phyloP scores from a whole-genome alignment of 2,797 vertebrate genomes.

The Paramormyrops hopkinsi region DNA sequence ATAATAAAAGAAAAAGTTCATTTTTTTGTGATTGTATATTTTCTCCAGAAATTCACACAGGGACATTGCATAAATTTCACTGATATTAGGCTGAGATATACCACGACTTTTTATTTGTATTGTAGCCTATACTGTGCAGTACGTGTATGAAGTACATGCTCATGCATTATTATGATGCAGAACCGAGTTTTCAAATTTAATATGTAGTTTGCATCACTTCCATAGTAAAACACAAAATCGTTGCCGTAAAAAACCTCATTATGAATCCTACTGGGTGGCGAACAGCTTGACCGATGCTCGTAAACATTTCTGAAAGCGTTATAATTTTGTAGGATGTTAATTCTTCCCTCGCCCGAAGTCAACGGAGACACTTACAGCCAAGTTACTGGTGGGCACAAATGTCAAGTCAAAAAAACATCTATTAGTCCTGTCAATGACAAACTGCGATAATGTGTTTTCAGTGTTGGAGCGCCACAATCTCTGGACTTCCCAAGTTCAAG shows the following conservation, averaged over 20 bases:
- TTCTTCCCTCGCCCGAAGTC: background rate
- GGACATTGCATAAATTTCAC: background rate
- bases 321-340: conserved; percentile 3
- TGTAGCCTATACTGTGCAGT: background rate
- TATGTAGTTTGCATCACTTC: background rate
- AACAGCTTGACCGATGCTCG: conserved; percentile 6
- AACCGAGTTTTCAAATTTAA: background rate
- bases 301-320: background rate
- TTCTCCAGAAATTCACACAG: background rate
- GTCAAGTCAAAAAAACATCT: background rate
- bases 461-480: background rate
- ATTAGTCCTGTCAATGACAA: background rate
- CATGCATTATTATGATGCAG: background rate
- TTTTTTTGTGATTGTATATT: background rate
- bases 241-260: conserved; percentile 2
- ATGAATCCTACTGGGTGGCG: background rate
- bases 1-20: background rate
- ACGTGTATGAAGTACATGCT: background rate
- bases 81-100: background rate
- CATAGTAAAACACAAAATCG: conserved; percentile 7
- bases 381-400: background rate
- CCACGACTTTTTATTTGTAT: background rate
- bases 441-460: background rate
- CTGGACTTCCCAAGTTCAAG: background rate
- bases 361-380: background rate